Conservation (phyloP, 2,888 invertebrate species). For the Parnassius apollo region DNA sequence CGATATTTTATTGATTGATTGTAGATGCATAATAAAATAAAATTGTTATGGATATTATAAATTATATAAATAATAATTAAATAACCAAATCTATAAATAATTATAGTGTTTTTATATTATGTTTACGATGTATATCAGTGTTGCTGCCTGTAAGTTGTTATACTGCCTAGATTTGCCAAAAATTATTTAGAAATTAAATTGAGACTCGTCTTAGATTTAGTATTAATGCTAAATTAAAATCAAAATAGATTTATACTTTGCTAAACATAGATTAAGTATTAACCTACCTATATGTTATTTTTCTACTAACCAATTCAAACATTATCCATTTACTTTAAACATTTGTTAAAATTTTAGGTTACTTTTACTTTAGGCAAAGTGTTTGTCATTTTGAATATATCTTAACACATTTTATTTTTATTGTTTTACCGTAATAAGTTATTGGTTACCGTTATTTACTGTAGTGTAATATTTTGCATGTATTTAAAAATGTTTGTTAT, state of each 20-base stretch:
- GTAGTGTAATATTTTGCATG: not conserved
- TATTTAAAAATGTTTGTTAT: too few species aligned
- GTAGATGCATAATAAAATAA: constrained; percentile 8
- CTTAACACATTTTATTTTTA: too few species aligned
- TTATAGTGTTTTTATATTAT: not conserved
- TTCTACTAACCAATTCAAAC: not conserved
- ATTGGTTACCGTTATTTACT: not conserved
- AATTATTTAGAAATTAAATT: constrained; percentile 4
- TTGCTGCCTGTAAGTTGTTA: constrained; percentile 7
- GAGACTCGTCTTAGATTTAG: not conserved
- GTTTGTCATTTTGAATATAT: not conserved
- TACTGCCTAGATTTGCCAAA: constrained; percentile 25
- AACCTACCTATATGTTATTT: not conserved
- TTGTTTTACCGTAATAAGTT: not conserved
- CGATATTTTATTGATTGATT: constrained; percentile 10
- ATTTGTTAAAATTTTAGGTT: not conserved
- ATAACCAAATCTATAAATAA: too few species aligned
- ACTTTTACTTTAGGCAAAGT: not conserved
- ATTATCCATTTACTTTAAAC: not conserved
- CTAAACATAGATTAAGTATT: not conserved
- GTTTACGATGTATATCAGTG: constrained; percentile 2
- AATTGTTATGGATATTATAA: not conserved
- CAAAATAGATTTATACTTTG: not conserved
- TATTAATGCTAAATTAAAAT: not conserved
- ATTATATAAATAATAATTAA: not conserved